Conservation (phyloP, 2,888 invertebrate species). For the Patella ulyssiponensis region DNA sequence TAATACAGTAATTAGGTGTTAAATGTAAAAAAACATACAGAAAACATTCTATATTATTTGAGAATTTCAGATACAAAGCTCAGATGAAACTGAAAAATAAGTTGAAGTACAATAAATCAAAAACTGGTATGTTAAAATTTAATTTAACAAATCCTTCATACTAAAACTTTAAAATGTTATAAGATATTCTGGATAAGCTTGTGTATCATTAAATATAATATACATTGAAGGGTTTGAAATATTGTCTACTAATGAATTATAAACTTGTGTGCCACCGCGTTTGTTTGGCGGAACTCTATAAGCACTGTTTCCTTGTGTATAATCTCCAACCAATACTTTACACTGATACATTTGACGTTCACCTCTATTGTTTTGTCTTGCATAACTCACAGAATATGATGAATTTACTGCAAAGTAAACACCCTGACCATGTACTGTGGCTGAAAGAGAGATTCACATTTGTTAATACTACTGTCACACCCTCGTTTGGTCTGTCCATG, state of each 20-base stretch:
- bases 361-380: conserved; percentile 13
- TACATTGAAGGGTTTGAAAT: conserved; percentile 47
- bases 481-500: too few species aligned
- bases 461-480: too few species aligned
- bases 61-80: too few species aligned
- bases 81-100: too few species aligned
- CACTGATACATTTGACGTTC: conserved; percentile 40
- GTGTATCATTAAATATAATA: conserved; percentile 61
- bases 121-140: too few species aligned
- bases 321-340: conserved; percentile 46
- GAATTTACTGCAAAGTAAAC: conserved; percentile 56
- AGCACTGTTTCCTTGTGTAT: conserved; percentile 29
- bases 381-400: conserved; percentile 37
- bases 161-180: conserved; percentile 42
- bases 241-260: conserved; percentile 56
- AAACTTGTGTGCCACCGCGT: conserved; percentile 28
- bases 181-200: conserved; percentile 61
- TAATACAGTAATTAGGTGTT: too few species aligned
- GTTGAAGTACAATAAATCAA: too few species aligned
- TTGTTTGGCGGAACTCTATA: conserved; percentile 43
- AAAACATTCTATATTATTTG: too few species aligned
- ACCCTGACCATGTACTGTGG: conserved; percentile 50
- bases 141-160: too few species aligned
- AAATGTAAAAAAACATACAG: too few species aligned
- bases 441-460: conserved; percentile 34